Conservation (phyloP, 1,140 invertebrate genomes). For the Drosophila busckii region DNA sequence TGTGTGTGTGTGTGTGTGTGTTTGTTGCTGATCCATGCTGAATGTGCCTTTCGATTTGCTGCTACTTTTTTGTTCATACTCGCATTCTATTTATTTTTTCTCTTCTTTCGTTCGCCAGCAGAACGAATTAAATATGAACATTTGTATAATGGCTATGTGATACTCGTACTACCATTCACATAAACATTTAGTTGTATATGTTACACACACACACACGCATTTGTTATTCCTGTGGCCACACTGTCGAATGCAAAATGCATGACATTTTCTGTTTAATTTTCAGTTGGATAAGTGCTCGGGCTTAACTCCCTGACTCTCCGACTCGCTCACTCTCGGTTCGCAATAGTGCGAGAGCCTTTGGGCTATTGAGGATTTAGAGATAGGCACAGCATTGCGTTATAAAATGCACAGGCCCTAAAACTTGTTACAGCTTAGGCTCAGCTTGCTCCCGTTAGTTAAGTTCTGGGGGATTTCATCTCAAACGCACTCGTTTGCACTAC, state of each 20-base stretch:
- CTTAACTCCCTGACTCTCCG: slow-evolving; percentile 36
- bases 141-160: slow-evolving; percentile 70
- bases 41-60: too few species aligned
- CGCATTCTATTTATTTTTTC: slow-evolving; percentile 5
- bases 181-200: too few species aligned
- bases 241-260: slow-evolving; percentile 66
- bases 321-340: background rate
- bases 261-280: slow-evolving; percentile 69
- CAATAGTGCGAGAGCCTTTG: slow-evolving; percentile 1
- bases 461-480: too few species aligned
- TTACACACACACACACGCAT: slow-evolving; percentile 11
- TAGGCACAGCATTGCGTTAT: slow-evolving; percentile 13
- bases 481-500: too few species aligned
- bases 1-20: slow-evolving; percentile 22
- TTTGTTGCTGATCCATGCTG: slow-evolving; percentile 5
- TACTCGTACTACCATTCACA: slow-evolving; percentile 35
- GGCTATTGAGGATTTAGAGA: slow-evolving; percentile 17
- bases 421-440: background rate
- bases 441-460: background rate
- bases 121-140: slow-evolving; percentile 77
- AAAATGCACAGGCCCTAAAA: background rate
- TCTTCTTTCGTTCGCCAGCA: slow-evolving; percentile 66
- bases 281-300: slow-evolving; percentile 52
- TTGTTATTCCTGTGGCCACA: slow-evolving; percentile 39
- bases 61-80: too few species aligned